Conservation (phyloP, 2,113 vertebrate species). For the Balaeniceps rex region DNA sequence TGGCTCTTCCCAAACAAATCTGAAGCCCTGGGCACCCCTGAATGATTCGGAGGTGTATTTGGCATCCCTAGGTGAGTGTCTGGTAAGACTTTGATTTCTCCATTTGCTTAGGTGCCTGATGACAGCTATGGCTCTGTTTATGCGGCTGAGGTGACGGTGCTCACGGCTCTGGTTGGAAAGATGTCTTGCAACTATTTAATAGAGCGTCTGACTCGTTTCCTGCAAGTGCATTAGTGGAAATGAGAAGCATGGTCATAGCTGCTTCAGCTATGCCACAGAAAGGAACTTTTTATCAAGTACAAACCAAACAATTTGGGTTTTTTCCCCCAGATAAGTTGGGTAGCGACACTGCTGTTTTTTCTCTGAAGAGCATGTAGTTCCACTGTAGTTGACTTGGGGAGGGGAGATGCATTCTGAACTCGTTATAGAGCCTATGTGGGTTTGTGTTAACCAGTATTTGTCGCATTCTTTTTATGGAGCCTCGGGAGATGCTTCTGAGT, state of each 20-base stretch:
- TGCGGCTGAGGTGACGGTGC: rapidly evolving
- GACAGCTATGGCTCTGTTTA: background rate
- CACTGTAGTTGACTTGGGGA: background rate
- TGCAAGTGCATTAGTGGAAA: background rate
- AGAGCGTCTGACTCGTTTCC: too few species aligned
- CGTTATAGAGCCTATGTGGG: rapidly evolving
- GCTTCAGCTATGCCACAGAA: background rate
- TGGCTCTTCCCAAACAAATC: background rate
- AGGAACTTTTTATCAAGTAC: background rate
- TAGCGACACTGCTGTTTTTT: background rate
- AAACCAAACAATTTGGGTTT: background rate
- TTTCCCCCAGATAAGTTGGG: background rate
- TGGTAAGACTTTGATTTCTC: too few species aligned
- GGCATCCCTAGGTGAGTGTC: conserved; percentile 86
- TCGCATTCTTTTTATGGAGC: background rate
- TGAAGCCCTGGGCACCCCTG: conserved; percentile 87
- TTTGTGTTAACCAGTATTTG: background rate
- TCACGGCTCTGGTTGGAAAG: background rate
- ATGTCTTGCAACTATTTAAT: rapidly evolving
- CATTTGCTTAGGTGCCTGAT: rapidly evolving
- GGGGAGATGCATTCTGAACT: background rate
- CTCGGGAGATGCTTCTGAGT: background rate
- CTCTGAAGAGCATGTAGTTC: background rate
- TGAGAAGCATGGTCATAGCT: background rate
- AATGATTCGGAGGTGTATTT: conserved; percentile 92